Percentiles rank a stretch among this genome's conserved stretches.
Conservation (phyloP, 1,140 invertebrate genomes). For the Drosophila cardini region DNA sequence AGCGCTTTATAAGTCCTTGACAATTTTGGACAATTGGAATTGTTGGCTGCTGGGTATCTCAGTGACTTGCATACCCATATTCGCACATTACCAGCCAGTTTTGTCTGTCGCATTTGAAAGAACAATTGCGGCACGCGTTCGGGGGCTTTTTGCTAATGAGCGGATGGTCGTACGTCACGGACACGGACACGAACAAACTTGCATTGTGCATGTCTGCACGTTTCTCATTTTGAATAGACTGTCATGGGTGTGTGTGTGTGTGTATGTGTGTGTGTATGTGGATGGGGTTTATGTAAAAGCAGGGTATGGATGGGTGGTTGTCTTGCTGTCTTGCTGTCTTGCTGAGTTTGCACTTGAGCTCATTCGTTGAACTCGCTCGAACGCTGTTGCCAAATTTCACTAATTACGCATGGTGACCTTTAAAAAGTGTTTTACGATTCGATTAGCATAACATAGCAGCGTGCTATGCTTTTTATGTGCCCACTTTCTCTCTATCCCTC, state of each 20-base stretch:
- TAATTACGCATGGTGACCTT: slow-evolving; percentile 68
- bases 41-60: slow-evolving; percentile 7
- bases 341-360: slow-evolving; percentile 56
- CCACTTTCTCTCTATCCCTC: not conserved
- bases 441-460: slow-evolving; percentile 46
- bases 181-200: slow-evolving; percentile 57
- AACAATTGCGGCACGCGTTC: slow-evolving; percentile 51
- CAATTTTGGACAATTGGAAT: not conserved
- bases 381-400: slow-evolving; percentile 76
- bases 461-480: slow-evolving; percentile 30
- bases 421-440: slow-evolving; percentile 54
- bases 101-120: slow-evolving; percentile 39
- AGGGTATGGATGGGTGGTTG: not conserved
- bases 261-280: slow-evolving; percentile 5
- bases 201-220: slow-evolving; percentile 63
- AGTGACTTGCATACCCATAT: not conserved
- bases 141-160: slow-evolving; percentile 69
- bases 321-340: not conserved
- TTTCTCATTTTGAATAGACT: slow-evolving; percentile 59
- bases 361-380: slow-evolving; percentile 47
- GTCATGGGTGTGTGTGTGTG: slow-evolving; percentile 9
- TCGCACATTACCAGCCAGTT: slow-evolving; percentile 23
- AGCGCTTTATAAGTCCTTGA: not conserved
- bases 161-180: slow-evolving; percentile 54
- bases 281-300: not conserved